Evolutionary conservation across 1,140 invertebrate genomes (phyloP).

Genomic region (Drosophila carrolli): DNA sequence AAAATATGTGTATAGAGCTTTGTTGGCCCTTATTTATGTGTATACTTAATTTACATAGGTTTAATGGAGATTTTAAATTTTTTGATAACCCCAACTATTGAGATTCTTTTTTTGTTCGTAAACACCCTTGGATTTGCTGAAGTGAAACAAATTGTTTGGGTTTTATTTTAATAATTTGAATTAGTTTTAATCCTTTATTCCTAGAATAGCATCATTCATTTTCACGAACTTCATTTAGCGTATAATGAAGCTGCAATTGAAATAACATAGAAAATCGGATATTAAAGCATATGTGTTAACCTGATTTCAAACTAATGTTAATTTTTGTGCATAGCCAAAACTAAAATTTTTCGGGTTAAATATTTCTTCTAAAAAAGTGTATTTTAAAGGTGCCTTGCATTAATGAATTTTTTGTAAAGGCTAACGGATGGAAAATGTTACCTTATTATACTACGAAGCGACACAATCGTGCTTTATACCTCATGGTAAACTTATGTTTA

Average conservation of each 20-base stretch:
- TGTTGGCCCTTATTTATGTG: no score
- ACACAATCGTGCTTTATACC: background rate
- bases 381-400: no score
- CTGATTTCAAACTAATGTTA: background rate
- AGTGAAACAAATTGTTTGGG: constrained; percentile 17
- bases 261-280: background rate
- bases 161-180: constrained; percentile 16
- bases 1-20: no score
- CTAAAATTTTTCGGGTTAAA: background rate
- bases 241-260: constrained; percentile 30
- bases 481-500: constrained; percentile 8
- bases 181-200: constrained; percentile 27
- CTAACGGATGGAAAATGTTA: background rate
- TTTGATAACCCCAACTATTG: background rate
- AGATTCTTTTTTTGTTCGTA: background rate
- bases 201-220: constrained; percentile 26
- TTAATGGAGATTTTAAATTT: no score
- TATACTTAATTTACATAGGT: no score
- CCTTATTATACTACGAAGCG: background rate
- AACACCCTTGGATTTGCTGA: background rate
- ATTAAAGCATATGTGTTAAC: constrained; percentile 5
- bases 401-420: background rate
- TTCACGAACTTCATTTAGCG: constrained; percentile 23
- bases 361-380: background rate
- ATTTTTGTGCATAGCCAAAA: background rate